Percentiles rank a stretch among this genome's conserved stretches.
Evolutionary conservation across 2,113 vertebrate species (phyloP).

Genomic region (Hypocryptadius cinnamomeus): DNA sequence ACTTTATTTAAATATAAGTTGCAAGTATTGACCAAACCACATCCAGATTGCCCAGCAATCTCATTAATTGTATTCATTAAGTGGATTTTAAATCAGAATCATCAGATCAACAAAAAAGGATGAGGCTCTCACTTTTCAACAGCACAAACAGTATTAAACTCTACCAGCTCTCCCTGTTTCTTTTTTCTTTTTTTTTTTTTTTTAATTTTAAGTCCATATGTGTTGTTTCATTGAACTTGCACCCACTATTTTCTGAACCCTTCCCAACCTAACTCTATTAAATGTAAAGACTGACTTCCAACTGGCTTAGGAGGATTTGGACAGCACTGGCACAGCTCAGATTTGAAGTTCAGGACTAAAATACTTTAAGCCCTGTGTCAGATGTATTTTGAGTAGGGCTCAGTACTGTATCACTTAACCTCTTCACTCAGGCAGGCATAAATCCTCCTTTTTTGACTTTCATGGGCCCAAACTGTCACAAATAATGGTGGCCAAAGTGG

Average conservation of each 20-base stretch:
- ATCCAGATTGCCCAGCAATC: not conserved
- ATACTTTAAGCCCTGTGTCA: not conserved
- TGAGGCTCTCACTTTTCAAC: not conserved
- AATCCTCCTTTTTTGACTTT: not conserved
- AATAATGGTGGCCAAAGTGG: not conserved
- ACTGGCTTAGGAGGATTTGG: not conserved
- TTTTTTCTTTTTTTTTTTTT: not conserved
- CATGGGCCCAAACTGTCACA: not conserved
- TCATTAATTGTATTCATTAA: not conserved
- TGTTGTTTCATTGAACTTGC: not conserved
- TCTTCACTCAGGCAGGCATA: not conserved
- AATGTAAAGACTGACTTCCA: not conserved
- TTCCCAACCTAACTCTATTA: not conserved
- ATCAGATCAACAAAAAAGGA: not conserved
- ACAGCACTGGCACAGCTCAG: not conserved
- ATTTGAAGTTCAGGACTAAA: not conserved
- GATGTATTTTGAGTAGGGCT: not conserved
- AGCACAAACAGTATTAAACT: not conserved
- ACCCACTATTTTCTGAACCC: not conserved
- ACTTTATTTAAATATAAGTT: not conserved
- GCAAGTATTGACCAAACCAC: not conserved
- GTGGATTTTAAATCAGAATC: not conserved
- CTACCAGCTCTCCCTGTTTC: not conserved
- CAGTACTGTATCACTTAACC: not conserved
- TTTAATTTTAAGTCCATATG: not conserved